Percentiles rank a stretch among this genome's conserved stretches.
Conservation (phyloP, 2,888 invertebrate genomes). For the Drosophila siamana region DNA sequence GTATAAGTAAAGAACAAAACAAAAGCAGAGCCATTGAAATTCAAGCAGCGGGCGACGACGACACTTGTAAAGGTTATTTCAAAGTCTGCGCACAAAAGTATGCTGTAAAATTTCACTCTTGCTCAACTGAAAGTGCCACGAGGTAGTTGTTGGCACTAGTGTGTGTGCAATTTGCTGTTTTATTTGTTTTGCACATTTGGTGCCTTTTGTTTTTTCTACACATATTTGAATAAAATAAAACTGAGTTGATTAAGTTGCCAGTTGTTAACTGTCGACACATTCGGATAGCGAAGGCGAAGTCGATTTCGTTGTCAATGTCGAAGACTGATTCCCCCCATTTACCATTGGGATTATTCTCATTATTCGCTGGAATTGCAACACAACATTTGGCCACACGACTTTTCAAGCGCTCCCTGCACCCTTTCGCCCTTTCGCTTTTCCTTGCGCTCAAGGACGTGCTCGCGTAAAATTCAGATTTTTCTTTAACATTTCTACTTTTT, state of each 20-base stretch:
- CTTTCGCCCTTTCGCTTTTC: conserved; percentile 7
- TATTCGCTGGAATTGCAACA: conserved; percentile 41
- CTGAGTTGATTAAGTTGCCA: conserved; percentile 44
- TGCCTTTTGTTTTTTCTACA: neutral
- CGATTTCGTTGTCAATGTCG: neutral
- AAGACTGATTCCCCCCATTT: neutral
- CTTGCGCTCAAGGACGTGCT: conserved; percentile 30
- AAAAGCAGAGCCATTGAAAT: conserved; percentile 18
- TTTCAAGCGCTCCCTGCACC: conserved; percentile 3
- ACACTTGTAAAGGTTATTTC: conserved; percentile 49
- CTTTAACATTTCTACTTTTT: conserved; percentile 3
- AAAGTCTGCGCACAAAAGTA: conserved; percentile 69
- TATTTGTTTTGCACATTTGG: conserved; percentile 1
- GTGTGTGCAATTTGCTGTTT: conserved; percentile 1
- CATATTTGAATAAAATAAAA: conserved; percentile 20
- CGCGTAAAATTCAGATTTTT: conserved; percentile 11
- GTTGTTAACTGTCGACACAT: conserved; percentile 41
- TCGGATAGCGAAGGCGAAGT: neutral
- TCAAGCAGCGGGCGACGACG: conserved; percentile 1
- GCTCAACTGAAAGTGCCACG: conserved; percentile 1
- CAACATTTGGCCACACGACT: conserved; percentile 11
- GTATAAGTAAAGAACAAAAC: conserved; percentile 12
- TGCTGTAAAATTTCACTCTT: conserved; percentile 41
- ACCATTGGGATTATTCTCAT: conserved; percentile 31
- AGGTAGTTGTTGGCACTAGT: neutral